phyloP scores from a whole-genome alignment of 2,888 invertebrate species.

The Synanthedon andrenaeformis region DNA sequence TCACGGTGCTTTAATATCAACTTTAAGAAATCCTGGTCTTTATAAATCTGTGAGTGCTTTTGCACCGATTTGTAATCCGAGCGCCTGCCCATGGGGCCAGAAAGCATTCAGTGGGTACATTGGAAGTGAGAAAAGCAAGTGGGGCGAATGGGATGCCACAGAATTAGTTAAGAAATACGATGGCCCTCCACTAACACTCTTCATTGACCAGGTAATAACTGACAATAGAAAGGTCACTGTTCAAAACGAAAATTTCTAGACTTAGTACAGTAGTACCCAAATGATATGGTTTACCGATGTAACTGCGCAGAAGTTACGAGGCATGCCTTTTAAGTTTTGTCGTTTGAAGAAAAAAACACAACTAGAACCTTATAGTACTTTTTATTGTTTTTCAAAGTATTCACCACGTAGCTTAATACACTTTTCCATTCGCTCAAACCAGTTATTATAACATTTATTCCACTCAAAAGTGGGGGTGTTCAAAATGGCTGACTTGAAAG shows the following conservation, averaged over 20 bases:
- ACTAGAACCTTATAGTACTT: too few relatives aligned
- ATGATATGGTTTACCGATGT: too few relatives aligned
- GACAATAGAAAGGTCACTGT: neutral
- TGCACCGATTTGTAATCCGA: conserved; percentile 94
- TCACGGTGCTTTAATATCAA: conserved; percentile 93
- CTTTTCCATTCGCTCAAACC: too few relatives aligned
- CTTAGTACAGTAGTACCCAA: too few relatives aligned
- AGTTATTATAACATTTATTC: too few relatives aligned
- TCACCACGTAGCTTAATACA: too few relatives aligned
- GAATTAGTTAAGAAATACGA: conserved; percentile 83
- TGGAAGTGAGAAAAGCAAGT: conserved; percentile 75
- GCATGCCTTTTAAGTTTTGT: too few relatives aligned
- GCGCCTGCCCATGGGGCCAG: conserved; percentile 85
- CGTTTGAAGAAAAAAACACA: too few relatives aligned
- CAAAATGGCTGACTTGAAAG: too few relatives aligned
- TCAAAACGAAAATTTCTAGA: neutral
- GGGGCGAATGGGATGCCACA: conserved; percentile 92
- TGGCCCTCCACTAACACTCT: conserved; percentile 84
- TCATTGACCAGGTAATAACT: conserved; percentile 85
- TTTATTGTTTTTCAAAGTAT: too few relatives aligned
- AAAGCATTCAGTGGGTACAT: conserved; percentile 88
- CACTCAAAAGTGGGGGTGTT: too few relatives aligned
- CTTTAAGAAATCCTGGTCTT: conserved; percentile 89
- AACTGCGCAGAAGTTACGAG: too few relatives aligned
- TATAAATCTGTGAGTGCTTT: conserved; percentile 94